Base-by-base conservation (phyloP, 2,888 invertebrate genomes). In the Tholera decimalis region DNA sequence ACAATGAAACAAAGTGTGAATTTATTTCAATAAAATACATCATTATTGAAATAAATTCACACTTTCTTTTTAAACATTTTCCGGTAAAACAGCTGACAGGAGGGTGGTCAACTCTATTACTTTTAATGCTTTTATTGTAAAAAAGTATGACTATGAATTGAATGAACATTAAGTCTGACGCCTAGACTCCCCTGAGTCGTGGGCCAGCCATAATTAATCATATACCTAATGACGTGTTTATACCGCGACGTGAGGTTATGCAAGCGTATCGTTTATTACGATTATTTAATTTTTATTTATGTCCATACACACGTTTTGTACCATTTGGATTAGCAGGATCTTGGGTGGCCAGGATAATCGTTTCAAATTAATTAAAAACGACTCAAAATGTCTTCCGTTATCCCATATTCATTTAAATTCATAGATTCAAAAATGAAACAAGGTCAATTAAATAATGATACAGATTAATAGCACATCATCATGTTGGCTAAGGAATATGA, bases 121-220 rank as follows among this genome's bases (percentile, higher is more conserved):
- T 61, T 74, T n/a, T n/a, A n/a, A 50, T 41, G 62, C 24, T 64
- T 74, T 71, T n/a, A n/a, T n/a, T n/a, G n/a, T n/a, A n/a, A 81
- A 83, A 83, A 83, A 80, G 82, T 80, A 84, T 89, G 89, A 91
- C 92, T 89, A 91, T 85, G 86, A 91, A 92, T 91, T 89, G 86
- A 88, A 88, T 87, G 84, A 83, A 83, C 88, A 90, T 91, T 91
- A 91, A 74, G 84, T 82, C 85, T 86, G 84, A 86, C 92, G 91
- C 92, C 89, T 91, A 87, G 82, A 78, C 79, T 88, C 90, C 91
- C 91, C 83, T 82, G 88, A 80, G 88, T 69, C 77, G 76, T 75
- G 77, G 76, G 80, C 71, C 77, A 83, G 76, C 67, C 72, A 43
- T 83, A 91, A 92, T 92, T 91, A 90, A 92, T 92, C 92, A 92